Evolutionary conservation across 2,888 invertebrate genomes (phyloP).

Genomic region (Trachelus troglodyta): DNA sequence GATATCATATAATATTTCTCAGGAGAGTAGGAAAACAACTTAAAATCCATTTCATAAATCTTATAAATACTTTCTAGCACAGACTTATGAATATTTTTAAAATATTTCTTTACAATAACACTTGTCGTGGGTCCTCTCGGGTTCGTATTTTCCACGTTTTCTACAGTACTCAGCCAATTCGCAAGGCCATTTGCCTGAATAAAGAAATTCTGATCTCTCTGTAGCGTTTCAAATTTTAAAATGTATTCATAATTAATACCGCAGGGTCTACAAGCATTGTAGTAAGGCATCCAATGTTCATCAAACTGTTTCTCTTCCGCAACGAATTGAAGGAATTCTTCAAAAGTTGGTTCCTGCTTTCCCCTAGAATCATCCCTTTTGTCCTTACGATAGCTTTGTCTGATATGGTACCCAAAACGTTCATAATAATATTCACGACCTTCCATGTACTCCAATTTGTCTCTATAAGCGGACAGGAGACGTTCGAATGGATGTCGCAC

Average conservation of each 20-base stretch:
- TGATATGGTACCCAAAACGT: constrained; percentile 56
- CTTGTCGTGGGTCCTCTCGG: constrained; percentile 51
- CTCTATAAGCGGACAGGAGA: constrained; percentile 68
- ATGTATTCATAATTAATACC: constrained; percentile 67
- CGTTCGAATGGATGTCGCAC: constrained; percentile 70
- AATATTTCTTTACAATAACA: constrained; percentile 51
- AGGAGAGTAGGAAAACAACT: constrained; percentile 64
- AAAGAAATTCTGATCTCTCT: constrained; percentile 62
- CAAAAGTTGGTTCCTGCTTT: constrained; percentile 59
- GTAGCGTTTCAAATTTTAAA: constrained; percentile 67
- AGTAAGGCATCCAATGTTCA: constrained; percentile 68
- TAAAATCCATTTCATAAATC: constrained; percentile 64
- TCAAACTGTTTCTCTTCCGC: constrained; percentile 60
- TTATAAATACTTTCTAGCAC: constrained; percentile 55
- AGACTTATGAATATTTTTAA: constrained; percentile 44
- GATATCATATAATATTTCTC: constrained; percentile 42
- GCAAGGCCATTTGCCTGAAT: constrained; percentile 47
- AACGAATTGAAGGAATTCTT: constrained; percentile 67
- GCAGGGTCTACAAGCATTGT: constrained; percentile 68
- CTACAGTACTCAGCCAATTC: constrained; percentile 35
- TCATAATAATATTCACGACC: constrained; percentile 57
- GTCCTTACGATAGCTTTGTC: constrained; percentile 45
- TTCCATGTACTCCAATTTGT: constrained; percentile 65
- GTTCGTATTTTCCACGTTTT: constrained; percentile 44
- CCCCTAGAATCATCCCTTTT: constrained; percentile 27